Evolutionary conservation across 2,797 vertebrate species (phyloP).

Genomic region (Calcarius lapponicus): DNA sequence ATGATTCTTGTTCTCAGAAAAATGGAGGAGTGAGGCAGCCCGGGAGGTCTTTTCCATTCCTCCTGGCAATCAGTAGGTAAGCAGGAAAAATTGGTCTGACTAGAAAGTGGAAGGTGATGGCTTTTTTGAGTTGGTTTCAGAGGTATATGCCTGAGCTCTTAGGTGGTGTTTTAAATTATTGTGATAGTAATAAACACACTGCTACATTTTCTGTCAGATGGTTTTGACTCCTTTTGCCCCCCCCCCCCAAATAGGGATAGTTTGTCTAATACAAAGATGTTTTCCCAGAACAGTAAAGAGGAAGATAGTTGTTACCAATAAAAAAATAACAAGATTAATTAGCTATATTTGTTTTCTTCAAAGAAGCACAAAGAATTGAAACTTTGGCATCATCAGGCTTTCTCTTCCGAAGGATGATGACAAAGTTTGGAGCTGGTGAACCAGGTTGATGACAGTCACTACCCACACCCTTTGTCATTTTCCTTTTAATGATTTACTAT

Average conservation of each 20-base stretch:
- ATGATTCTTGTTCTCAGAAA: not conserved
- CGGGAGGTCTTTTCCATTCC: not conserved
- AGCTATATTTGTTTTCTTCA: not conserved
- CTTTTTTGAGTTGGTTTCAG: not conserved
- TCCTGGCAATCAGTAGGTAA: not conserved
- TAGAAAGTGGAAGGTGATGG: not conserved
- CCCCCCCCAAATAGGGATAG: not conserved
- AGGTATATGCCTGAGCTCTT: not conserved
- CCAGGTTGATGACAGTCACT: not conserved
- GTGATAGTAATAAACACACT: not conserved
- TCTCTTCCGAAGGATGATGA: not conserved
- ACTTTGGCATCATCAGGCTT: not conserved
- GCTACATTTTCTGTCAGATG: not conserved
- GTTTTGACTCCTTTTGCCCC: not conserved
- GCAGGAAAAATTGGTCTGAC: not conserved
- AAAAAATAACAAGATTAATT: not conserved
- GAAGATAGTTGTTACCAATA: not conserved
- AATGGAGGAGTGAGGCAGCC: not conserved
- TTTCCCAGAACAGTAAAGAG: not conserved
- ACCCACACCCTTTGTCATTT: constrained; percentile 11
- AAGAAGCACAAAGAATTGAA: not conserved
- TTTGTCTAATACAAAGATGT: not conserved
- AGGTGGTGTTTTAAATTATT: not conserved
- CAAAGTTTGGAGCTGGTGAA: not conserved
- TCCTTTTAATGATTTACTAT: constrained; percentile 47